Base-by-base conservation (phyloP, 37 sponge, comb jelly and placozoan species). In the Lycopodina hypogea region DNA sequence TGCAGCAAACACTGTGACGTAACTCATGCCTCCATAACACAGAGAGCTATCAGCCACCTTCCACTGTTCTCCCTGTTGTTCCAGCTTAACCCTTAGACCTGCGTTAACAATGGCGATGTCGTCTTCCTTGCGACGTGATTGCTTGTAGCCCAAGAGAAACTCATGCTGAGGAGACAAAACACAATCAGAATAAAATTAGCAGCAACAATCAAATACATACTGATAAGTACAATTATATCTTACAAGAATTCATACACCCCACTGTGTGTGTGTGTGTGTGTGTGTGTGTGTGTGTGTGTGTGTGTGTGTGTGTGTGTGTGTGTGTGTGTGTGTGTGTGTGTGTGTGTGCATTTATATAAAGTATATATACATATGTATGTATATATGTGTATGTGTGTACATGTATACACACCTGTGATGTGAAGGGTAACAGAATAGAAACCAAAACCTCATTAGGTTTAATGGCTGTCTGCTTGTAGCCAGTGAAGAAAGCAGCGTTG, bases 71-170 rank as follows among this genome's bases (percentile, higher is more conserved):
- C 82, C 84, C 9, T 51, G 67, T 11, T 60, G 65, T 19, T 61
- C 37, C 32, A 95, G 75, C n/a, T 51, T 35, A 22, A 91, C 89
- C 68, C 83, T 64, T 69, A 91, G 68, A 29, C 89, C 89, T 50
- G 86, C 79, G 76, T 89, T 95, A 21, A 95, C 96, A 22, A 95
- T 91, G 39, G 96, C 87, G 67, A 91, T 88, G 52, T 91, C 92
- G 65, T 91, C 92, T 23, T 88, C 89, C 67, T 90, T 72, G 38
- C 96, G 64, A 37, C 84, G 59, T 4, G 96, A 62, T 67, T 91
- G 92, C 74, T 95, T 95, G 85, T 84, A 95, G 15, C 86, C 82
- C 0, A 58, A 58, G 42, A 95, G 52, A 75, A 80, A 82, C 75
- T 95, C 93, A 75, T 79, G 29, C 94, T 93, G 60, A 14, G 36